phyloP scores from a whole-genome alignment of 2,797 vertebrate species.

The Petrocephalus sullivani region DNA sequence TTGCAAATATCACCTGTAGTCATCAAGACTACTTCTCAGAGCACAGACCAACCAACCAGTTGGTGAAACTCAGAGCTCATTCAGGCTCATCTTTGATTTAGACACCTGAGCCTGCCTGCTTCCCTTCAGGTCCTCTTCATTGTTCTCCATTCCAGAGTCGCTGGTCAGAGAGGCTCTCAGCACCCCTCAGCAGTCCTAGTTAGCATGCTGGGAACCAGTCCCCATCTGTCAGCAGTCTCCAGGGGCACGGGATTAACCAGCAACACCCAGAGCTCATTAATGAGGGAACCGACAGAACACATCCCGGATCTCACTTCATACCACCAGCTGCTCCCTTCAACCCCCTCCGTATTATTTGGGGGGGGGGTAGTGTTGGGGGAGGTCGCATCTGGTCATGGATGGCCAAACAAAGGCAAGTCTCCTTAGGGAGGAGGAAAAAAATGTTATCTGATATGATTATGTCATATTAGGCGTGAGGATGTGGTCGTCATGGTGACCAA shows the following conservation, averaged over 20 bases:
- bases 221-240: slow-evolving; percentile 20
- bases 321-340: slow-evolving; percentile 2
- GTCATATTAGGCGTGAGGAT: slow-evolving; percentile 17
- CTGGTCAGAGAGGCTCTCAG: background rate
- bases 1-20: background rate
- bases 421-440: background rate
- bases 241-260: slow-evolving; percentile 13
- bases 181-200: background rate
- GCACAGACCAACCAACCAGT: background rate
- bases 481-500: background rate
- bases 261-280: slow-evolving; percentile 18
- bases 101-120: background rate
- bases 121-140: background rate
- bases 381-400: slow-evolving; percentile 8
- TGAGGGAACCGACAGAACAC: background rate
- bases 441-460: slow-evolving; percentile 22
- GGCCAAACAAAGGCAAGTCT: slow-evolving; percentile 14
- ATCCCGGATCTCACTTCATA: background rate
- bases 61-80: background rate
- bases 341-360: slow-evolving; percentile 12
- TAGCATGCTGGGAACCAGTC: slow-evolving; percentile 15
- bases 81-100: background rate
- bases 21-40: background rate
- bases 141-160: background rate
- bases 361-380: background rate